Conservation (phyloP, 1,140 invertebrate species). For the Drosophila nigromelanica region DNA sequence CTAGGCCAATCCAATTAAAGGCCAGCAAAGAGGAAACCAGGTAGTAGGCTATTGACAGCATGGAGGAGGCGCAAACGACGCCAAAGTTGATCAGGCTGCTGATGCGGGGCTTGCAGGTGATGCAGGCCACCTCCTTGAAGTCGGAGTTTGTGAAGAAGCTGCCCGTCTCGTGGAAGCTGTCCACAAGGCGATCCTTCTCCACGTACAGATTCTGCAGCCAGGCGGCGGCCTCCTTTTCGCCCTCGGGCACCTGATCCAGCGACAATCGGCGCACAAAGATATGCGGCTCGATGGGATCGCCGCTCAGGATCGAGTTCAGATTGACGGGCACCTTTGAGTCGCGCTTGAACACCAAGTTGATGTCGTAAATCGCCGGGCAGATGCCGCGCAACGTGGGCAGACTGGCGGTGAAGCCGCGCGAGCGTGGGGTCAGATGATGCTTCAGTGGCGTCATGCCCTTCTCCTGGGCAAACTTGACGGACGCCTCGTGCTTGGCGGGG, state of each 20-base stretch:
- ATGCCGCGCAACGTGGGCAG: conserved; percentile 89
- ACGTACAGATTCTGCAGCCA: conserved; percentile 89
- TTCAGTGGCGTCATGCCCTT: conserved; percentile 93
- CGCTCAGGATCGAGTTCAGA: conserved; percentile 91
- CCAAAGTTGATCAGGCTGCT: conserved; percentile 89
- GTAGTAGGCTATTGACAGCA: conserved; percentile 89
- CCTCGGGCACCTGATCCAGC: conserved; percentile 90
- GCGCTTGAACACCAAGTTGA: conserved; percentile 91
- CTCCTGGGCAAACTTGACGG: conserved; percentile 93
- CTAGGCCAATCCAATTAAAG: conserved; percentile 89
- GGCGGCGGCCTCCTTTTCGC: conserved; percentile 90
- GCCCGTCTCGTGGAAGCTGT: conserved; percentile 92
- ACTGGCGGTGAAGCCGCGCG: conserved; percentile 94
- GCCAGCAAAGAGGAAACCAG: conserved; percentile 88
- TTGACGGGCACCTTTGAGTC: conserved; percentile 88
- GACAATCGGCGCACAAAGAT: conserved; percentile 93
- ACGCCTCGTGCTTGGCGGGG: conserved; percentile 92
- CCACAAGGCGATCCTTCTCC: conserved; percentile 90
- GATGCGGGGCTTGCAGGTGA: conserved; percentile 86
- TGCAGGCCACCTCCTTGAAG: conserved; percentile 86
- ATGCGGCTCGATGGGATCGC: conserved; percentile 89
- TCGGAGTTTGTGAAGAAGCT: conserved; percentile 92
- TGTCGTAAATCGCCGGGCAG: conserved; percentile 93
- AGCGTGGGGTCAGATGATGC: conserved; percentile 96
- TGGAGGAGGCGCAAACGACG: conserved; percentile 88